These are phyloP conservation scores for Tarsius wallacei DNA, from an alignment of 2,797 vertebrate genomes.

Conservation along the genomic window DNA sequence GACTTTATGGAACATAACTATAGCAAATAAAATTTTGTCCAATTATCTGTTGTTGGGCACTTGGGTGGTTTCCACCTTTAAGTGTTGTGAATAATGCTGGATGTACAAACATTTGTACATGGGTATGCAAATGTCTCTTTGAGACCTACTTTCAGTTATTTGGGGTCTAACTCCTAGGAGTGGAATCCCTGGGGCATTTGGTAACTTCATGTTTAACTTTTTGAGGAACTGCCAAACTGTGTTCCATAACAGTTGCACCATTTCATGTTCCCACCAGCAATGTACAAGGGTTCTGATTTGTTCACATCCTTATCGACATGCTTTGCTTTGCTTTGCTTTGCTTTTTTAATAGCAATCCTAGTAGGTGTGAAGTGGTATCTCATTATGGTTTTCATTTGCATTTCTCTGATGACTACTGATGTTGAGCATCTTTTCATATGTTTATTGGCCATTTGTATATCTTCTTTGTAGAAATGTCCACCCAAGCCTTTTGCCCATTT, in stretches of 20 bases:
- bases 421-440: neutral
- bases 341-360: neutral
- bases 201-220: neutral
- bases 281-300: neutral
- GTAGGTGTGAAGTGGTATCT: neutral
- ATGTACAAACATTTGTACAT: neutral
- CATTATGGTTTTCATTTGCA: neutral
- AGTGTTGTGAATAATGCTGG: neutral
- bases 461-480: slow-evolving; percentile 28
- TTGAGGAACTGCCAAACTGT: neutral
- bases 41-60: neutral
- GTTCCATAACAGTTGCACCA: neutral
- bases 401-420: neutral
- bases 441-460: neutral
- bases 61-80: neutral
- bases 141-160: neutral
- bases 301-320: neutral
- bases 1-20: neutral
- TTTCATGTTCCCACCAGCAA: neutral
- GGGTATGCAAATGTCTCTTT: neutral
- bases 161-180: neutral
- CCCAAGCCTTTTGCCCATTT: neutral
- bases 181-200: neutral
- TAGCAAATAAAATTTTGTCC: neutral
- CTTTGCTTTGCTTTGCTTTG: neutral